Evolutionary conservation across 2,888 invertebrate genomes (phyloP).

Genomic region (Dorcus parallelipipedus): DNA sequence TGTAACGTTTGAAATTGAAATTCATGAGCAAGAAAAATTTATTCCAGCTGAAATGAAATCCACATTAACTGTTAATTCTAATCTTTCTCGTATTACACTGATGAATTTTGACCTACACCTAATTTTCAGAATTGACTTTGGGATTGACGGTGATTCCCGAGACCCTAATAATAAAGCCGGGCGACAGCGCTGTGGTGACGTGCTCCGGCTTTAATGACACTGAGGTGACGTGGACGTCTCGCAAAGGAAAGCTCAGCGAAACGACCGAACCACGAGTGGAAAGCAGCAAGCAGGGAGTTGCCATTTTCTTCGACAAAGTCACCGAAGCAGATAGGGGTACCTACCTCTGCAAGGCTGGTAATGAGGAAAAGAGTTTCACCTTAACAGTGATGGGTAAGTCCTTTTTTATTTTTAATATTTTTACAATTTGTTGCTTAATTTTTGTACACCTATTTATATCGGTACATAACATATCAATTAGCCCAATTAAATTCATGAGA

Average conservation of each 20-base stretch:
- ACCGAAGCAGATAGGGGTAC: slow-evolving; percentile 56
- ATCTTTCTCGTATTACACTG: too few relatives aligned
- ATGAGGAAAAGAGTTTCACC: slow-evolving; percentile 37
- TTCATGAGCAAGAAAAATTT: too few relatives aligned
- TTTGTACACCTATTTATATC: background rate
- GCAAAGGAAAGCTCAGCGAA: slow-evolving; percentile 30
- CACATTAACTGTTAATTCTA: too few relatives aligned
- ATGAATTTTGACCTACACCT: too few relatives aligned
- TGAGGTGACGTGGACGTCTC: slow-evolving; percentile 32
- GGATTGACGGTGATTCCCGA: slow-evolving; percentile 19
- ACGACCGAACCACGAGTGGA: slow-evolving; percentile 34
- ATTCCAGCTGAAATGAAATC: too few relatives aligned
- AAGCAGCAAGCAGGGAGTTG: slow-evolving; percentile 33
- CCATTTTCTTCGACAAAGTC: slow-evolving; percentile 50
- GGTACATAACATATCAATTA: background rate
- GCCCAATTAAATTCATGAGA: background rate
- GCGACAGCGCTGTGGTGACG: slow-evolving; percentile 31
- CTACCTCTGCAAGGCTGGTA: slow-evolving; percentile 57
- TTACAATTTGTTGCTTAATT: too few relatives aligned
- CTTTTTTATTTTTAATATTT: background rate
- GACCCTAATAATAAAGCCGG: slow-evolving; percentile 23
- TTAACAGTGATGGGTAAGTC: slow-evolving; percentile 35
- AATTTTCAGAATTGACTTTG: slow-evolving; percentile 10
- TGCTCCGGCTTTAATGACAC: slow-evolving; percentile 30
- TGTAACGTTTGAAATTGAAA: too few relatives aligned